Conservation (phyloP, 2,888 invertebrate species). For the Cataglyphis rosenhaueri region DNA sequence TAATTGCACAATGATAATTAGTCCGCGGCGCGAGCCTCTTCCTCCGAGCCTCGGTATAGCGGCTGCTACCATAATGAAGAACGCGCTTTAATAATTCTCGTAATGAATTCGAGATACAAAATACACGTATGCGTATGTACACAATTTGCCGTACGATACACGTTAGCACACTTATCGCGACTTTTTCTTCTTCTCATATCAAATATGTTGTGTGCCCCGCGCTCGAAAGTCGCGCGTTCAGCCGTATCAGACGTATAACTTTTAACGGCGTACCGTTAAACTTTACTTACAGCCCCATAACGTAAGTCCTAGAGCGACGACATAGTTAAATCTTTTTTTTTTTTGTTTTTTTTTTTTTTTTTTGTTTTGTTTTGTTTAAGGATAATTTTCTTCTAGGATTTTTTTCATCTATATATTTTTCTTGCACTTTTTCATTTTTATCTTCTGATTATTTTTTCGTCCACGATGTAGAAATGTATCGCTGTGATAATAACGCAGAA, state of each 20-base stretch:
- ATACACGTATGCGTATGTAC: constrained; percentile 1
- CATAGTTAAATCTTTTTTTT: not conserved
- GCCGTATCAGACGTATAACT: not conserved
- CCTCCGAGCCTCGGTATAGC: constrained; percentile 12
- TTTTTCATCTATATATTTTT: not conserved
- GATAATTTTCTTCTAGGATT: not conserved
- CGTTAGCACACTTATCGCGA: constrained; percentile 36
- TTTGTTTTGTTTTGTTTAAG: not conserved
- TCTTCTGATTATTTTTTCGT: not conserved
- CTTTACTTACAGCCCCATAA: not conserved
- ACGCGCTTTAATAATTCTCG: constrained; percentile 80
- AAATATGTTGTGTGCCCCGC: not conserved
- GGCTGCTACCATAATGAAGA: constrained; percentile 69
- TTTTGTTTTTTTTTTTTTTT: not conserved
- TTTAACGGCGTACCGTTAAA: constrained; percentile 12
- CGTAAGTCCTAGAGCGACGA: not conserved
- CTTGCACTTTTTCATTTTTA: not conserved
- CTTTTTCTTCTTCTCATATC: constrained; percentile 1
- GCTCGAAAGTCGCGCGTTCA: constrained; percentile 2
- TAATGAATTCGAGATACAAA: constrained; percentile 77
- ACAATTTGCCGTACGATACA: constrained; percentile 28
- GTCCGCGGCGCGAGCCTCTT: constrained; percentile 51
- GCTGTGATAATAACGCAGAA: not conserved
- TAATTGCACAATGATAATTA: constrained; percentile 83
- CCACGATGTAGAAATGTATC: not conserved